Base-by-base conservation (phyloP, 2,888 invertebrate genomes). In the Taphrorychus bicolor region DNA sequence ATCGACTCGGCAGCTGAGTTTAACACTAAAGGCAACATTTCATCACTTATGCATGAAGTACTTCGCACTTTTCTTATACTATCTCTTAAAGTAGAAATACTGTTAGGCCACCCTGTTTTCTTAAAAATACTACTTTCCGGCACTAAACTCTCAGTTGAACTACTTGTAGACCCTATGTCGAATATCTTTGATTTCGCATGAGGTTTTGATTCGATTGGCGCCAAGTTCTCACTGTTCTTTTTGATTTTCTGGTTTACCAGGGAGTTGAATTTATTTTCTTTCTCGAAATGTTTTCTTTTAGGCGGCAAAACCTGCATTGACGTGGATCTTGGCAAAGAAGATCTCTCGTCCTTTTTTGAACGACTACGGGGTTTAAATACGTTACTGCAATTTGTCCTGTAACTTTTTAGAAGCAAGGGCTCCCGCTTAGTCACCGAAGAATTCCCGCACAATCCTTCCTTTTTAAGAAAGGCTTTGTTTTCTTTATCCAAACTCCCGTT, bases 1-100 rank as follows among this genome's bases (percentile, higher is more conserved):
- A 91, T 82, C 19, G 91, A 91, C 81, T 91, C 91, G 32, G 90
- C 89, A 11, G 77, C 77, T 21, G 73, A 72, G 11, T 74, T 74
- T 53, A 73, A 63, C 54, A 72, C 49, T 51, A 70, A 51, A 3
- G 73, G 71, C 66, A 88, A 87, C 1, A 85, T 82, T 77, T 89
- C 88, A 69, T 86, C 86, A 72, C 85, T 81, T 58, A 87, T 84
- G 32, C 86, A 86, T 24, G 85, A 85, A 57, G 86, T 85, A 77
- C 87, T 87, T 76, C 85, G 82, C 70, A 86, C 86, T 75, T 86
- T 87, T 63, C 87, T 79, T 72, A 86, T 79, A 65, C 82, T 73
- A 73, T 40, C 64, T 40, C 42, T 63, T 41, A 64, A 18, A 54
- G 18, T 48, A 18, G 23, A 57, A 53, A 24, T 60, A 59, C 48